phyloP scores from a whole-genome alignment of 2,113 vertebrate genomes.

The Stegastes partitus region DNA sequence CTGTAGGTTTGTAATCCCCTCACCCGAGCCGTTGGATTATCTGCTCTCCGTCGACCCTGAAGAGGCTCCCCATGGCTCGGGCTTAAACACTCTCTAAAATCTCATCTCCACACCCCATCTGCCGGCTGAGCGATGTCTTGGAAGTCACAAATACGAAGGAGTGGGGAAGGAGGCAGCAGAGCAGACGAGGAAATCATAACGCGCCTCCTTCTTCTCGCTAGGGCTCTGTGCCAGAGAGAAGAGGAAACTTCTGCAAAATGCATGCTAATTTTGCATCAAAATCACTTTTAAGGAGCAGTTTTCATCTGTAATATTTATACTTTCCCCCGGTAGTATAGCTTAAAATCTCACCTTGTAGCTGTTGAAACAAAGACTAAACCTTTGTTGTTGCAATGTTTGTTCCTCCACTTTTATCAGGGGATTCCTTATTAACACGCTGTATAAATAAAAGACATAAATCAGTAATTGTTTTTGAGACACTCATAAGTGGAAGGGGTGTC shows the following conservation, averaged over 20 bases:
- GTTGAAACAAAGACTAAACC: too few species aligned
- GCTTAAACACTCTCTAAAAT: constrained; percentile 76
- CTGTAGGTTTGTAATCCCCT: constrained; percentile 80
- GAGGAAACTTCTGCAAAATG: background rate
- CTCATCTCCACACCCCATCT: constrained; percentile 79
- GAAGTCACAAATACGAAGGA: constrained; percentile 46
- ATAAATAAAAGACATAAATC: background rate
- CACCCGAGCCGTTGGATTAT: constrained; percentile 76
- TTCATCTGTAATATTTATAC: too few species aligned
- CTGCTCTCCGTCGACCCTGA: constrained; percentile 77
- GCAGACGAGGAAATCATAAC: constrained; percentile 14
- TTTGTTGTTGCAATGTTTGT: too few species aligned
- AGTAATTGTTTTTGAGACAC: constrained; percentile 5
- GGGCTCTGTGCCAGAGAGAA: background rate
- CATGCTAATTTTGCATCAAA: background rate
- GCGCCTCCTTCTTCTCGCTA: background rate
- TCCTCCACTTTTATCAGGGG: background rate
- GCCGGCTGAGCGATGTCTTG: constrained; percentile 59
- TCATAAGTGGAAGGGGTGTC: constrained; percentile 17
- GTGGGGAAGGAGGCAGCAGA: constrained; percentile 17
- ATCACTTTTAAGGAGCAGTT: background rate
- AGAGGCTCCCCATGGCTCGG: constrained; percentile 66
- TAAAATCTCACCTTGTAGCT: too few species aligned
- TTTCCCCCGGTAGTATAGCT: background rate
- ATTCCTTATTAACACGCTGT: background rate